Conservation (phyloP, 2,888 invertebrate species). For the Dicyrtomina minuta region DNA sequence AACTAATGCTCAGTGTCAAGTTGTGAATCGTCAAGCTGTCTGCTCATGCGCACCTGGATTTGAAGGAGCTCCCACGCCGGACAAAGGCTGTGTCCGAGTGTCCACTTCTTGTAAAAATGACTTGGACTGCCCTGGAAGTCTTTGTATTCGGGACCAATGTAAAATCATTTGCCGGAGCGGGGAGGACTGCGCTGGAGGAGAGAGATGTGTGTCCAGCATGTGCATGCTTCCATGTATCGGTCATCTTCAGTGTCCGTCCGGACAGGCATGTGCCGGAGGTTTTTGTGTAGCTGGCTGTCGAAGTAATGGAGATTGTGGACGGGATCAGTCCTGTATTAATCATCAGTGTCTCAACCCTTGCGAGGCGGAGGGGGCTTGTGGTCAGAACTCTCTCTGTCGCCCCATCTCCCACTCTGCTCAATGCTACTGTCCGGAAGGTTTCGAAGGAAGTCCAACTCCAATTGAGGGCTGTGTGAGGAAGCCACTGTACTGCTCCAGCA, state of each 20-base stretch:
- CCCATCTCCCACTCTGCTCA: constrained; percentile 49
- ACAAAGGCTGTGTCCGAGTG: constrained; percentile 71
- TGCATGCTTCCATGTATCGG: constrained; percentile 78
- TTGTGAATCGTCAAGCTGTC: constrained; percentile 67
- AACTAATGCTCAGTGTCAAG: constrained; percentile 75
- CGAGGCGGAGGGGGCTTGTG: constrained; percentile 65
- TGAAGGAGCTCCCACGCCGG: constrained; percentile 66
- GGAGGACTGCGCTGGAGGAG: constrained; percentile 76
- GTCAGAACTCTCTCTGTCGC: constrained; percentile 76
- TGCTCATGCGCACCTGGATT: constrained; percentile 78
- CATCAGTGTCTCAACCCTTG: constrained; percentile 84
- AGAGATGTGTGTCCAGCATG: constrained; percentile 74
- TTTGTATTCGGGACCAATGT: constrained; percentile 81
- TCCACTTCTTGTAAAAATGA: constrained; percentile 69
- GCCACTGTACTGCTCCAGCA: constrained; percentile 68
- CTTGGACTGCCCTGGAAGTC: constrained; percentile 73
- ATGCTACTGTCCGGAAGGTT: constrained; percentile 80
- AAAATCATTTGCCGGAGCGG: constrained; percentile 75
- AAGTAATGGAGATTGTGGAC: constrained; percentile 75
- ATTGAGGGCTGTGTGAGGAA: constrained; percentile 86
- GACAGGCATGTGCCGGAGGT: constrained; percentile 78
- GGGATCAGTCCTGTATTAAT: constrained; percentile 76
- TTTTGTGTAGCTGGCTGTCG: constrained; percentile 82
- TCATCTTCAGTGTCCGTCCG: constrained; percentile 75
- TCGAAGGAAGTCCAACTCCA: constrained; percentile 81